Evolutionary conservation across 2,888 invertebrate species (phyloP).

Genomic region (Cordilura impudica): DNA sequence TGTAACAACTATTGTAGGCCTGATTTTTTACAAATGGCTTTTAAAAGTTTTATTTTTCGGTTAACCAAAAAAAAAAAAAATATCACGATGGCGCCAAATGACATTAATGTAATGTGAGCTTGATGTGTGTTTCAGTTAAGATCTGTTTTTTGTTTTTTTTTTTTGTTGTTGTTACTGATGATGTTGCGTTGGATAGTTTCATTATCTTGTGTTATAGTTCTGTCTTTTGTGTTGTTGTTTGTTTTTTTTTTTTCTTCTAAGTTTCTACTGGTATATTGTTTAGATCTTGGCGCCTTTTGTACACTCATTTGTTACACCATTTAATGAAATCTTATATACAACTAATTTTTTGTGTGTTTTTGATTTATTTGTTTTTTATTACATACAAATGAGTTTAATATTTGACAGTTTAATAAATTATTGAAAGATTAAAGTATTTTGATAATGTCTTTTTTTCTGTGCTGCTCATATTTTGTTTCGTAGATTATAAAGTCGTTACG

Average conservation of each 20-base stretch:
- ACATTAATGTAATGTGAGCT: constrained; percentile 65
- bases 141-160: constrained; percentile 11
- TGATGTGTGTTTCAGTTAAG: constrained; percentile 48
- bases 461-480: not conserved
- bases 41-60: constrained; percentile 33
- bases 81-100: constrained; percentile 64
- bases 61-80: not conserved
- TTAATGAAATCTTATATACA: constrained; percentile 61
- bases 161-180: constrained; percentile 4
- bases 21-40: constrained; percentile 39
- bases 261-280: constrained; percentile 47
- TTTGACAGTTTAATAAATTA: constrained; percentile 52
- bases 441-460: not conserved
- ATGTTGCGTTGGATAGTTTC: constrained; percentile 35
- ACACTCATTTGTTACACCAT: constrained; percentile 58
- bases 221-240: constrained; percentile 10
- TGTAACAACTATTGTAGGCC: constrained; percentile 5
- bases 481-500: not conserved
- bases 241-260: constrained; percentile 4
- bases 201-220: constrained; percentile 36
- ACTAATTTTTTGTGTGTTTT: constrained; percentile 29
- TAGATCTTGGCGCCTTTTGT: constrained; percentile 57
- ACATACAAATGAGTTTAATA: constrained; percentile 58
- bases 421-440: constrained; percentile 15
- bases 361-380: constrained; percentile 38